Conservation (phyloP, 2,113 vertebrate genomes). For the Chitala chitala region DNA sequence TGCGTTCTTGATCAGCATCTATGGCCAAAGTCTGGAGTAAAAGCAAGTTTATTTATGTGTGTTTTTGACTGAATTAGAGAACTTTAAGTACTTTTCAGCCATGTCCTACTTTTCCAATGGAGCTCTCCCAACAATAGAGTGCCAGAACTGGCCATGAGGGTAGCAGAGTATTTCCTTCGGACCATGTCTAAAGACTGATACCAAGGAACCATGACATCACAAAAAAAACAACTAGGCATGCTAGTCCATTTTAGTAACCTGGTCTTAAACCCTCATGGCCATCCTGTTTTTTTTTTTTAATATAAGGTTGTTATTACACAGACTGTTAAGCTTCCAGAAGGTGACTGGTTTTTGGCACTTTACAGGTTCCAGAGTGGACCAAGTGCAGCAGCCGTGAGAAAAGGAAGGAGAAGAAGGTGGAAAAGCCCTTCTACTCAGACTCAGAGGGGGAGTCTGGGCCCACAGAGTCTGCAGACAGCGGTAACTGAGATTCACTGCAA, state of each 20-base stretch:
- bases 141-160: conserved; percentile 60
- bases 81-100: conserved; percentile 43
- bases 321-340: background rate
- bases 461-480: conserved; percentile 90
- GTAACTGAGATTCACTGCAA: conserved; percentile 51
- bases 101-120: conserved; percentile 54
- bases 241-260: conserved; percentile 20
- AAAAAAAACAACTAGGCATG: background rate
- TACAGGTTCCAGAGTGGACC: conserved; percentile 95
- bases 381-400: conserved; percentile 93
- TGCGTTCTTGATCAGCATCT: background rate
- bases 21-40: background rate
- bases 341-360: conserved; percentile 21
- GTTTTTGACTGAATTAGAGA: conserved; percentile 22
- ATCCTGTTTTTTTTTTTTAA: conserved; percentile 40
- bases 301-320: conserved; percentile 21
- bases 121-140: conserved; percentile 37
- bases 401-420: conserved; percentile 93
- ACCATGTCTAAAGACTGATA: no score
- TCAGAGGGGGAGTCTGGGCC: conserved; percentile 91
- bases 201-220: background rate
- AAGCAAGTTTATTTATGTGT: background rate
- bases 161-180: no score
- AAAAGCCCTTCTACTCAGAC: conserved; percentile 96
- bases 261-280: conserved; percentile 60